These are phyloP conservation scores for Enteromius fasciolatus DNA, from an alignment of 2,797 vertebrate genomes.

Conservation along the genomic window DNA sequence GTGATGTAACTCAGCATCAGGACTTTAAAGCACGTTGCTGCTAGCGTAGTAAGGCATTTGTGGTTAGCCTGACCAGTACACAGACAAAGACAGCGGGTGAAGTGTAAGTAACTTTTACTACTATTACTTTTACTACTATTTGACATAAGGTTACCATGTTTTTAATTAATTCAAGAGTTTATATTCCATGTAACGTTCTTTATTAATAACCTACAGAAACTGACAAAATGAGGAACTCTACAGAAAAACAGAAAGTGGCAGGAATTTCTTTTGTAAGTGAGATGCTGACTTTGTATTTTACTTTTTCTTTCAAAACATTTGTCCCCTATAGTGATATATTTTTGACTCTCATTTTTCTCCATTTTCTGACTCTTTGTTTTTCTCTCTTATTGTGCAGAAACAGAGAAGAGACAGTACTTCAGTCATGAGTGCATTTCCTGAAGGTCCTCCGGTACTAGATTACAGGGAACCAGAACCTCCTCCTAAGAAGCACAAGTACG, in stretches of 20 bases:
- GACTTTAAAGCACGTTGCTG: conserved; percentile 3
- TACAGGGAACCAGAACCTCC: conserved; percentile 38
- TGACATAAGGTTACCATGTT: neutral
- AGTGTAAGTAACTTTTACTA: conserved; percentile 23
- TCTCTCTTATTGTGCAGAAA: conserved; percentile 33
- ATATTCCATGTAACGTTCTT: neutral
- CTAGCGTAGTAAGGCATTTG: conserved; percentile 23
- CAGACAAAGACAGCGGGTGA: conserved; percentile 7
- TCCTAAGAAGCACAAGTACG: conserved; percentile 64
- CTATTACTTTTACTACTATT: neutral
- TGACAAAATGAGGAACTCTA: conserved; percentile 63
- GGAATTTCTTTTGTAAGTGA: conserved; percentile 67
- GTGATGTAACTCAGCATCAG: conserved; percentile 35
- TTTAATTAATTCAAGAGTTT: neutral
- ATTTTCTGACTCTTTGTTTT: neutral
- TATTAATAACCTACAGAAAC: neutral
- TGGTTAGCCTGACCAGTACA: neutral
- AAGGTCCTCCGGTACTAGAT: conserved; percentile 44
- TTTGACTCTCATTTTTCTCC: neutral
- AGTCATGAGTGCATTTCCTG: conserved; percentile 35
- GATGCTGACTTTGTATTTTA: neutral
- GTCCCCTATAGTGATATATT: neutral
- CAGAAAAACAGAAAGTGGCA: conserved; percentile 17
- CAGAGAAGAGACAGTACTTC: conserved; percentile 32
- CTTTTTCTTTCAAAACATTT: neutral